Evolutionary conservation across 2,888 invertebrate species (phyloP).

Genomic region (Deilephila porcellus): DNA sequence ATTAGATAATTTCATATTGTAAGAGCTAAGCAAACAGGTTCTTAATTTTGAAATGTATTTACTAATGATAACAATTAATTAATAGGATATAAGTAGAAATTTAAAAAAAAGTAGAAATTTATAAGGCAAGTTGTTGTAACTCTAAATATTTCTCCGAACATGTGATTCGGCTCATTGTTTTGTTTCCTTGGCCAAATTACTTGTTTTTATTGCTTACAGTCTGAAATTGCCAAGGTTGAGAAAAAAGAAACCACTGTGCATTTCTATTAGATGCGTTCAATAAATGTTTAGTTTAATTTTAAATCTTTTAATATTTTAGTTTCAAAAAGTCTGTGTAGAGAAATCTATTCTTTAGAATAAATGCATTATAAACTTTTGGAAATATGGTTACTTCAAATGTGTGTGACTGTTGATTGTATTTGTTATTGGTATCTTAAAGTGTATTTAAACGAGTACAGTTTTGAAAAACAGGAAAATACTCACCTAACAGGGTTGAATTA

Average conservation of each 20-base stretch:
- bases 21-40: not conserved
- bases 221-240: not conserved
- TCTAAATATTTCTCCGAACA: not conserved
- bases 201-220: not conserved
- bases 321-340: too few species aligned
- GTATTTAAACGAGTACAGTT: not conserved
- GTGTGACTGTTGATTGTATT: too few species aligned
- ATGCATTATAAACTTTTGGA: too few species aligned
- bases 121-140: not conserved
- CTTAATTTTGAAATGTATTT: not conserved
- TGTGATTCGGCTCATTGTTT: not conserved
- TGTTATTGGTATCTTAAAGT: not conserved
- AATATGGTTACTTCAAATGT: too few species aligned
- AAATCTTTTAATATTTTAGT: not conserved
- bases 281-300: too few species aligned
- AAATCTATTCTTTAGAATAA: too few species aligned
- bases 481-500: conserved; percentile 18
- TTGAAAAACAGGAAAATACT: conserved; percentile 4
- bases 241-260: conserved; percentile 4
- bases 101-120: not conserved
- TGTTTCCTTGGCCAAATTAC: conserved; percentile 11
- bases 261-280: not conserved
- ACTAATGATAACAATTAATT: not conserved
- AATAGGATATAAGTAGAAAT: not conserved
- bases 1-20: too few species aligned